Conservation (phyloP, 2,797 vertebrate genomes). For the Propithecus perrieri region DNA sequence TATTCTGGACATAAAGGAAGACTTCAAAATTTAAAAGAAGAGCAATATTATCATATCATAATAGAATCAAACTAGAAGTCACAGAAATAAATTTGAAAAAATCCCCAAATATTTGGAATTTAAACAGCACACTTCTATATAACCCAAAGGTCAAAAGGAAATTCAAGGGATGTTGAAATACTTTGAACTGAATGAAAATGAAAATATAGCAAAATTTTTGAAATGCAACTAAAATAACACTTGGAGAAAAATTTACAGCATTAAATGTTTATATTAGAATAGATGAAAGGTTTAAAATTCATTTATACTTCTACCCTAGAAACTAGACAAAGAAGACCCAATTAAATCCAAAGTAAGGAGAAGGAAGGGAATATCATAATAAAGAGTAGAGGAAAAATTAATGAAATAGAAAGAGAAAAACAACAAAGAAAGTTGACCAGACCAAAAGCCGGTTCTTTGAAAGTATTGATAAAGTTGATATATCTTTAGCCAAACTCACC, state of each 20-base stretch:
- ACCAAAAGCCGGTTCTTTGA: not conserved
- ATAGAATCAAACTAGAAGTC: not conserved
- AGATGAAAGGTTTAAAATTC: not conserved
- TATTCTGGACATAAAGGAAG: not conserved
- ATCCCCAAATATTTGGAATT: not conserved
- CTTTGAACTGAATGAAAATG: not conserved
- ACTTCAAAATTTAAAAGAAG: not conserved
- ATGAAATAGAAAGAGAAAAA: not conserved
- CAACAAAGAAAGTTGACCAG: not conserved
- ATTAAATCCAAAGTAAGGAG: not conserved
- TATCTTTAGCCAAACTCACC: not conserved
- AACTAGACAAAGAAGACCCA: not conserved
- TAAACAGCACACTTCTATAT: not conserved
- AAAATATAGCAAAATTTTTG: not conserved
- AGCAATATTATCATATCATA: not conserved
- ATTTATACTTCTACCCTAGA: not conserved
- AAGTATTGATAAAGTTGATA: not conserved
- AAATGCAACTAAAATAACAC: not conserved
- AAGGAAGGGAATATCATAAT: not conserved
- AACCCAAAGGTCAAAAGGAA: not conserved
- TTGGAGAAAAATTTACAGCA: not conserved
- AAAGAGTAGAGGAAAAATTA: not conserved
- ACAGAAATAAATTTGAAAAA: not conserved
- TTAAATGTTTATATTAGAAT: not conserved
- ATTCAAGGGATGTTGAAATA: not conserved